Evolutionary conservation across 2,888 invertebrate genomes (phyloP).

Genomic region (Microdon myrmicae): DNA sequence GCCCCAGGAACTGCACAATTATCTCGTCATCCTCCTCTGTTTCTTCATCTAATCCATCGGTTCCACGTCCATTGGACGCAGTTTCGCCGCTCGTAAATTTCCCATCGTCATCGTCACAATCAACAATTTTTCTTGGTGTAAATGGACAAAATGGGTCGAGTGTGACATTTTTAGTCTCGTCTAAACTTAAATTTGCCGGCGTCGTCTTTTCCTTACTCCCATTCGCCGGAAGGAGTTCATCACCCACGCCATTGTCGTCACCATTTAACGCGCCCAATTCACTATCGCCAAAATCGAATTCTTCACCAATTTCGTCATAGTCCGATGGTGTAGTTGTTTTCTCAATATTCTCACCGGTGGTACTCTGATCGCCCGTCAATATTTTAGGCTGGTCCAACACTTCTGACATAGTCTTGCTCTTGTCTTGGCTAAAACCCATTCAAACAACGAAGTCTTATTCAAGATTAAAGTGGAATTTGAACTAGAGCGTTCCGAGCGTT

Average conservation of each 20-base stretch:
- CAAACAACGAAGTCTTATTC: constrained; percentile 11
- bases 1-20: constrained; percentile 62
- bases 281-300: constrained; percentile 61
- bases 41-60: constrained; percentile 46
- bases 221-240: constrained; percentile 11
- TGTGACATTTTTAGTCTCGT: constrained; percentile 16
- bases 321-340: constrained; percentile 33
- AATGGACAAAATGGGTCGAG: constrained; percentile 52
- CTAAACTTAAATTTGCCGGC: constrained; percentile 23
- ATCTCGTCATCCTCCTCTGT: constrained; percentile 58
- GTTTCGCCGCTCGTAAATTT: constrained; percentile 10
- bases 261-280: constrained; percentile 56
- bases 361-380: constrained; percentile 35
- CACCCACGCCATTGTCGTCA: constrained; percentile 31
- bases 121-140: constrained; percentile 53
- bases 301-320: constrained; percentile 60
- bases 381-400: constrained; percentile 36
- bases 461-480: constrained; percentile 28
- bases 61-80: constrained; percentile 30
- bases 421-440: constrained; percentile 20
- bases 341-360: constrained; percentile 9
- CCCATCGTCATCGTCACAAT: constrained; percentile 32
- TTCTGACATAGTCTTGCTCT: constrained; percentile 37
- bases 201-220: constrained; percentile 13
- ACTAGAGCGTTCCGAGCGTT: constrained; percentile 30